Base-by-base conservation (phyloP, 53 echinoderm and acorn worm species). In the Zoroaster sp. region DNA sequence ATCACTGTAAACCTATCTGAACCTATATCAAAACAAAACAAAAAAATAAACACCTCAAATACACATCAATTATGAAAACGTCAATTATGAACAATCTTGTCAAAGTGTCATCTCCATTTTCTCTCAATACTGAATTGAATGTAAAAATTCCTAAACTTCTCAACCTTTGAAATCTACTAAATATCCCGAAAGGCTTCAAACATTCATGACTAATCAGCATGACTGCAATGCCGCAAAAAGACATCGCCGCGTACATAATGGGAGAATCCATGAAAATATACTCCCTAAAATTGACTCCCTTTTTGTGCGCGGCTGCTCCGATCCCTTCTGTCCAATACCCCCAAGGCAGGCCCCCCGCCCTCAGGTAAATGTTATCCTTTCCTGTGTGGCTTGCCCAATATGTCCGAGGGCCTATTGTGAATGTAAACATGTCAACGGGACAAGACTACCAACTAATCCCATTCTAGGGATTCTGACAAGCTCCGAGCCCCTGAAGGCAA, bases 361-460 rank as follows among this genome's bases (percentile, higher is more conserved):
- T 5, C 6, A 43, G 63, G 45, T 41, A 66, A 81, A 81, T 41
- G 68, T 81, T 81, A 66, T 81, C 66, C 81, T 66, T 30, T 9
- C 1, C 17, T 77, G 34, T 52, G 52, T 71, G 49, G 37, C 47
- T 20, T 33, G 17, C 17, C 38, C 0, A 43, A 21, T 40, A 35
- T 35, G 70, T 35, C 70, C 44, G 11, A 33, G 17, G 79, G 63
- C 39, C 30, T 79, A 32, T 79, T 79, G 69, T 69, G 53, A 66
- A 40, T 81, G 40, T 41, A 81, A 66, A 66, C 81, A 81, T 66
- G 67, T 66, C 66, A 81, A 23, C 43, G 8, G 66, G 43, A 66
- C 36, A 46, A 36, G 63, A 38, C 55, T 35, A 53, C 52, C 35
- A 35, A 53, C 55, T 79, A 55, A 79, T 79, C 79, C 38, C 59